Conservation (phyloP, 2,113 vertebrate species). For the Podocnemis expansa region DNA sequence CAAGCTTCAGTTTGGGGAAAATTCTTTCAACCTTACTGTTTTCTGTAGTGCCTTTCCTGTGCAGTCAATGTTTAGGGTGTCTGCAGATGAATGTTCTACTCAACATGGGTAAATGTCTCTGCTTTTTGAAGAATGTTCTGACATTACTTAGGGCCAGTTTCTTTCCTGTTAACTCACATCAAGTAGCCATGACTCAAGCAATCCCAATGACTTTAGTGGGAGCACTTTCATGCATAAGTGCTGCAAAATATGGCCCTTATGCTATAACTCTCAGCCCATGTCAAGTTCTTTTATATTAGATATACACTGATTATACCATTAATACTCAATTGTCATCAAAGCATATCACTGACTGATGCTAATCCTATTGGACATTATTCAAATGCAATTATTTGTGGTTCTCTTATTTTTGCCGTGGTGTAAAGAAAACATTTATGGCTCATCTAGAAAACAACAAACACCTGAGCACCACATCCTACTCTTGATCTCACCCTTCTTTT, state of each 20-base stretch:
- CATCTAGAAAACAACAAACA: not conserved
- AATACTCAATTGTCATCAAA: not conserved
- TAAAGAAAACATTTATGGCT: not conserved
- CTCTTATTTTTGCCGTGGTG: conserved; percentile 12
- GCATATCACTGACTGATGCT: not conserved
- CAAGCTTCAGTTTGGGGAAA: not conserved
- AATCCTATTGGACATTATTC: not conserved
- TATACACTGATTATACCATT: not conserved
- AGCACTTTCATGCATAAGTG: not conserved
- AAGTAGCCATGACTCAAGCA: not conserved
- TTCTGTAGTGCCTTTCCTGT: not conserved
- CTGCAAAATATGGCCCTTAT: not conserved
- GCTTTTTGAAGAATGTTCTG: not conserved
- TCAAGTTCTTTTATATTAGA: not conserved
- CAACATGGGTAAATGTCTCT: not conserved
- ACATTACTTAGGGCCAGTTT: not conserved
- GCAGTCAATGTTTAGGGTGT: not conserved
- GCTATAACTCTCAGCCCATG: no score
- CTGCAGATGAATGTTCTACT: not conserved
- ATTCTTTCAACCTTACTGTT: not conserved
- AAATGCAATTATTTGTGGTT: not conserved
- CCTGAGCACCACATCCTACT: not conserved
- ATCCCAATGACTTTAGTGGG: not conserved
- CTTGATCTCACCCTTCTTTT: not conserved
- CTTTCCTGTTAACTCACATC: not conserved